These are phyloP conservation scores for Syngnathus floridae DNA, from an alignment of 2,113 vertebrate genomes.

Conservation along the genomic window DNA sequence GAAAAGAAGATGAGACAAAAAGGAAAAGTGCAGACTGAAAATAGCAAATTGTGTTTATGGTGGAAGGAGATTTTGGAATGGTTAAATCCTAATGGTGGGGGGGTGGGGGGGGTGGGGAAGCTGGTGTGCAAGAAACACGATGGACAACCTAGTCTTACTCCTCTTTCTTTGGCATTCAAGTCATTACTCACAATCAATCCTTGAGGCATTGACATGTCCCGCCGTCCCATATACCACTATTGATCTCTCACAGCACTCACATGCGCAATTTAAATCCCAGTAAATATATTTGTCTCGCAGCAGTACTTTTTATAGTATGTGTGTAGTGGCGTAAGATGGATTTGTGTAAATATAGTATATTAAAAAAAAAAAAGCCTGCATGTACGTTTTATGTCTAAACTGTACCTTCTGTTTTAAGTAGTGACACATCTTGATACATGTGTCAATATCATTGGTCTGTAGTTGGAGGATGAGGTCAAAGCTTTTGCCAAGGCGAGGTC, in stretches of 20 bases:
- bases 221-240: constrained; percentile 46
- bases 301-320: constrained; percentile 13
- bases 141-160: constrained; percentile 10
- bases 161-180: constrained; percentile 33
- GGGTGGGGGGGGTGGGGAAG: too few species aligned
- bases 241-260: constrained; percentile 51
- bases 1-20: constrained; percentile 3
- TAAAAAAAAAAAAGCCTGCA: background rate
- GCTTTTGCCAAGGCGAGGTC: constrained; percentile 49
- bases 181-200: constrained; percentile 40
- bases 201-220: constrained; percentile 40
- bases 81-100: background rate
- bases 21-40: background rate
- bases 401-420: constrained; percentile 25
- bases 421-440: constrained; percentile 25
- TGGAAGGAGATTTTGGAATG: background rate
- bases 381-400: constrained; percentile 13
- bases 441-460: constrained; percentile 39
- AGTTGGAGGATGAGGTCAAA: constrained; percentile 44
- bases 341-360: background rate
- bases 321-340: background rate
- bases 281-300: constrained; percentile 37
- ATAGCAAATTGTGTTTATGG: background rate
- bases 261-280: constrained; percentile 49
- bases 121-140: background rate